Evolutionary conservation across 2,113 vertebrate species (phyloP), one percentile per base, ranked within the genome.

Genomic region (Anseranas semipalmata): DNA sequence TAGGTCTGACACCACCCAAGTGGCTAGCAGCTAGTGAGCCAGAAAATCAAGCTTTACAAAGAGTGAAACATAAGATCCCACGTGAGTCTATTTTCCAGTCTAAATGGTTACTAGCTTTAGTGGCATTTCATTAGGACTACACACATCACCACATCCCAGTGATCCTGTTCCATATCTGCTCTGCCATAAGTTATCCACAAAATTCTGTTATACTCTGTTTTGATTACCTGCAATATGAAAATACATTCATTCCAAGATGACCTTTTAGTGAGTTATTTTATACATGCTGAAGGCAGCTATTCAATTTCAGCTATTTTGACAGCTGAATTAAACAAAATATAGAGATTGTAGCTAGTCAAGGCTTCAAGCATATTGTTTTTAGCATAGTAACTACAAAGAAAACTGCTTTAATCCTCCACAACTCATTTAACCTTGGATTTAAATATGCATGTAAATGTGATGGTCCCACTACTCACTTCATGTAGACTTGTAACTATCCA

Each of bases 21-120:
- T 91, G 89, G 63, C 85, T 83, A 80, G 68, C 16, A 63, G 72
- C 68, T 92, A 85, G 72, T 90, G 89, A 95, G 77, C 62, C 81
- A 95, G 89, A 96, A 96, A 96, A 96, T 95, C 94, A 91, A 91
- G 59, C 74, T 89, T 89, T 95, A 87, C 55, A 62, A 59, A 55
- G 81, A 94, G 66, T 91, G 94, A 95, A 96, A 50, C 50, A 28
- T 74, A 63, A 87, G 86, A 66, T 91, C 77, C 85, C 75, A 66
- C 50, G 19, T 7, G 63, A 86, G 96, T 45, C 85, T 91, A 63
- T 91, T 96, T 95, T 94, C 81, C 48, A 78, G 76, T 80, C 59
- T 85, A 90, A 95, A 74, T 71, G 46, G n/a, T 43, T 96, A 71
- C 81, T 59, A 20, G 1, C 83, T 76, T 81, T 48, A 66, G 52